These are phyloP conservation scores for Galleria mellonella DNA, from an alignment of 1,140 invertebrate species.

Conservation along the genomic window DNA sequence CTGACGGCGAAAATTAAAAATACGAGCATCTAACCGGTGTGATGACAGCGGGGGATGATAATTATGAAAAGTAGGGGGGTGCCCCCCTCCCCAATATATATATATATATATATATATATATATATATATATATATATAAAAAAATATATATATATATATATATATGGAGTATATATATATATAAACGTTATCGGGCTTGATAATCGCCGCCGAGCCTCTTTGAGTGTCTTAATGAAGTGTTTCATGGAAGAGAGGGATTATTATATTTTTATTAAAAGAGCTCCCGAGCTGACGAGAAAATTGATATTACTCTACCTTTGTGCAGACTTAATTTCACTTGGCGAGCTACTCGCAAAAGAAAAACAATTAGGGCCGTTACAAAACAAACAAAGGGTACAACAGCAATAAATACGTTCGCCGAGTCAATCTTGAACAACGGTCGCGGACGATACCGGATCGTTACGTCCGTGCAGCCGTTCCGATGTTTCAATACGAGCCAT, in stretches of 20 bases:
- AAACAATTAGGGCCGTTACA: constrained; percentile 55
- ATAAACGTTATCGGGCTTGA: constrained; percentile 51
- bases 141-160: constrained; percentile 52
- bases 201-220: constrained; percentile 54
- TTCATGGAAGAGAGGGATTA: constrained; percentile 43
- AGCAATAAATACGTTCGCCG: constrained; percentile 55
- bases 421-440: constrained; percentile 53
- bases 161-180: constrained; percentile 47
- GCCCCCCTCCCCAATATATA: constrained; percentile 16
- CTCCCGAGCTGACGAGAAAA: constrained; percentile 31
- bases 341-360: constrained; percentile 39
- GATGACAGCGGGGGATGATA: constrained; percentile 40
- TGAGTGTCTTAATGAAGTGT: constrained; percentile 60
- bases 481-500: constrained; percentile 63
- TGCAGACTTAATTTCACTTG: constrained; percentile 21
- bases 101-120: constrained; percentile 54
- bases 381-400: constrained; percentile 53
- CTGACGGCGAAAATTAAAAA: constrained; percentile 36
- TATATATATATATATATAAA: constrained; percentile 40
- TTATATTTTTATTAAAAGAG: constrained; percentile 53
- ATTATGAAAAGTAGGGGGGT: constrained; percentile 38
- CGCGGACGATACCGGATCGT: constrained; percentile 50
- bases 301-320: constrained; percentile 20
- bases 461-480: constrained; percentile 49
- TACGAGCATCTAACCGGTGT: constrained; percentile 30